Base-by-base conservation (phyloP, 2,888 invertebrate genomes). In the Macrophya alboannulata region DNA sequence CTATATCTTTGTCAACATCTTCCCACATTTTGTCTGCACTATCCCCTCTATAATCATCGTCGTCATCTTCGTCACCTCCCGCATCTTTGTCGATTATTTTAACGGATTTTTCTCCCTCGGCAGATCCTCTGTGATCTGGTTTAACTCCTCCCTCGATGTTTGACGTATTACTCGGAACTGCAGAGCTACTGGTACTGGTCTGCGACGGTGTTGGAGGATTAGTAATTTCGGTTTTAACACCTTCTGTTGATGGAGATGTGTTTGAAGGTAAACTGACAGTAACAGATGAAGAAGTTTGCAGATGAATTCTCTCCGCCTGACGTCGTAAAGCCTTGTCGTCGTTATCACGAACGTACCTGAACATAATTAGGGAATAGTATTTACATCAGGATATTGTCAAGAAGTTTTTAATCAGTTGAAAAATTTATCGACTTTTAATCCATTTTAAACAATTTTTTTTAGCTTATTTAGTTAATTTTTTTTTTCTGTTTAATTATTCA, bases 1-100 rank as follows among this genome's bases (percentile, higher is more conserved):
- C 97, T 86, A 97, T 95, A 92, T 97, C 97, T 91, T 97, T 97
- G 92, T 97, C 97, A 48, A 97, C 97, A 92, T 97, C 97, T 43
- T 96, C 97, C 97, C 97, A 97, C 85, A 97, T 91, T 90, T 97
- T 97, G 89, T 97, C 97, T 89, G 96, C 96, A 86, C 94, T 88
- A 10, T 92, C 92, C 9, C 88, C 91, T 1, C 86, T 89, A 79
- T 89, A 91, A 65, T 92, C 95, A 48, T 94, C 93, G 15, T 91
- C 90, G 45, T 92, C 92, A 59, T 94, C 96, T 43, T 94, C 94
- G n/a, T 94, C 94, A 43, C 93, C 93, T n/a, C 89, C 88, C 86
- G 51, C 91, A 25, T 88, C 87, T 15, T 88, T 89, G 79, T 90
- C 89, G 10, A 74, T 86, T 4, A 87, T 88, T 43, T 91, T 91